phyloP scores from a whole-genome alignment of 2,797 vertebrate species.

The Pantherophis alleghaniensis region DNA sequence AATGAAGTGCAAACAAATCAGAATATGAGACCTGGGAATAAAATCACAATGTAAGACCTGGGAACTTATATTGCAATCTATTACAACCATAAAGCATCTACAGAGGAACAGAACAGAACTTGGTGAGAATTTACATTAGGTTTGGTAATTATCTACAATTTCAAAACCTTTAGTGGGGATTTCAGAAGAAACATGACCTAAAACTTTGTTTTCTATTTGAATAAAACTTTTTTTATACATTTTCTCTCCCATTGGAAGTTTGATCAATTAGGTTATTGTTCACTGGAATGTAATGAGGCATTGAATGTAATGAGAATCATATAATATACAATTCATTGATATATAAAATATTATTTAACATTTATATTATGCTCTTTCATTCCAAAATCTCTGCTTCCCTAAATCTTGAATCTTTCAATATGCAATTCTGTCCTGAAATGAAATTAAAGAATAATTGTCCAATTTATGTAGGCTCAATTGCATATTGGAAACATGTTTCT shows the following conservation, averaged over 20 bases:
- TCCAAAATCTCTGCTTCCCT: not conserved
- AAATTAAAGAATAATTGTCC: not conserved
- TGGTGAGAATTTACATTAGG: not conserved
- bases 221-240: not conserved
- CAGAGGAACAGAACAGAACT: not conserved
- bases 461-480: not conserved
- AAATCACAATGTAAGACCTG: not conserved
- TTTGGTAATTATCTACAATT: not conserved
- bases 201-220: not conserved
- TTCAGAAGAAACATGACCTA: not conserved
- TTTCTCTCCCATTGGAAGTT: not conserved
- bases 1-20: not conserved
- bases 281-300: not conserved
- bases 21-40: not conserved
- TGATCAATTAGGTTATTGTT: not conserved
- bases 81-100: not conserved
- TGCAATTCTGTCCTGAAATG: constrained; percentile 15
- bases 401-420: not conserved
- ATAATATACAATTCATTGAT: not conserved
- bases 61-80: not conserved
- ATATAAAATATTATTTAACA: not conserved
- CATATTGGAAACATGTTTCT: not conserved
- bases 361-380: not conserved
- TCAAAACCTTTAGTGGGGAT: not conserved
- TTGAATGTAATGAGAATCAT: not conserved